Base-by-base conservation (phyloP, 2,113 vertebrate species). In the Podarcis raffonei region DNA sequence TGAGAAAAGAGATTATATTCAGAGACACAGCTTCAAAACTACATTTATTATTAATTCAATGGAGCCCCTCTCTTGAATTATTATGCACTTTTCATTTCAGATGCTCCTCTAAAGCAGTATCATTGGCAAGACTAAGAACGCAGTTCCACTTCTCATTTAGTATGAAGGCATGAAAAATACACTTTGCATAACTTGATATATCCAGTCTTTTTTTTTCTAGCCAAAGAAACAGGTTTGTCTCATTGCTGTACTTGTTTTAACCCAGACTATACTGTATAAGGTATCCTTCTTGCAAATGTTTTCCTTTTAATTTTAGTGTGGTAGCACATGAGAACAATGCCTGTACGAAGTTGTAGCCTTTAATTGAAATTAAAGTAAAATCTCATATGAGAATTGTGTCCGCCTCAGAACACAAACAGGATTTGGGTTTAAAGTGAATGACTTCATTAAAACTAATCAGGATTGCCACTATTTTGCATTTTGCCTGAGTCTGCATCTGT, bases 1-100 rank as follows among this genome's bases (percentile, higher is more conserved):
- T 87, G 91, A 92, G 77, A 81, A 90, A 93, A 81, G 90, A 86
- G 77, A 66, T 22, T 15, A 72, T 83, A 93, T 79, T 90, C 88
- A 92, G 88, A 76, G 79, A 59, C 20, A 89, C n/a, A 8, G 62
- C 87, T 68, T 76, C 59, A 88, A 83, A 88, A 83, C 84, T 68
- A 13, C 66, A 81, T 66, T 79, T 62, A 87, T 90, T 87, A 93
- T 48, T 92, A 81, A 59, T 91, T 90, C 85, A 79, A 91, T 88
- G 92, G 69, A 87, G 87, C 83, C 65, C 62, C 80, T 90, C 93
- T 92, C 82, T 90, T 92, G 87, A 83, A 88, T 83, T 76, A 25
- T 83, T 39, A 90, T 83, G 79, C 86, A 87, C 79, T 87, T 87
- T 53, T 62, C 90, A 72, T 82, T 93, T 68, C 22, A 88, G 79